Evolutionary conservation across 2,888 invertebrate species (phyloP), one percentile per base, ranked within the genome.

Genomic region (Choreutis nemorana): DNA sequence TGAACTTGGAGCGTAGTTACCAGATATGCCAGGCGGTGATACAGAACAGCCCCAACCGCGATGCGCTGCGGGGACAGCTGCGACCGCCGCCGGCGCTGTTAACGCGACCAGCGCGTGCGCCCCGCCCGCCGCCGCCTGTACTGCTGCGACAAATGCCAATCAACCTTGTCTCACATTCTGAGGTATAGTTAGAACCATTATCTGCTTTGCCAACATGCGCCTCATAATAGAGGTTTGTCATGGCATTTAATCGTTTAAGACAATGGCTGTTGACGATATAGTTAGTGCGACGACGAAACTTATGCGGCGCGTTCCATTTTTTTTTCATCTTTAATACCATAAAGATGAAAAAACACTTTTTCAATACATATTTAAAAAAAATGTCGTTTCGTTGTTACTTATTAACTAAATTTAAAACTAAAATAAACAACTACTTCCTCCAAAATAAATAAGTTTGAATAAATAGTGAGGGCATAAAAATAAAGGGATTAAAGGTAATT

Each of bases 21-120:
- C 95, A 96, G 73, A 97, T 97, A 48, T 93, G 92, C 51, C 91
- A 90, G 65, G 91, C 91, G 23, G 91, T 91, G n/a, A 92, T 97
- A 40, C 94, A 94, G 70, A 94, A 93, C 64, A 95, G 94, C 55
- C 93, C 93, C 0, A 94, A 94, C 71, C 82, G 94, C 10, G 92
- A 94, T 56, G 92, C 92, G 48, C 66, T 94, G 26, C 86, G 90
- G 32, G 90, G 90, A 4, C 94, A 94, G 57, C 66, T 94, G 44
- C 88, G 92, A 40, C 93, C 93, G 23, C 93, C 93, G 8, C 91
- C 93, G 2, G 89, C 91, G 34, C 77, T 91, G 36, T 72, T 90
- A 28, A 82, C 83, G 12, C 75, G 66, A 42, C 57, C 79, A 39
- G 30, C 71, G 44, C 51, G 63, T 4, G 45, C 57, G 4, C 58